phyloP scores from a whole-genome alignment of 2,797 vertebrate species.

The Sphaeramia orbicularis region DNA sequence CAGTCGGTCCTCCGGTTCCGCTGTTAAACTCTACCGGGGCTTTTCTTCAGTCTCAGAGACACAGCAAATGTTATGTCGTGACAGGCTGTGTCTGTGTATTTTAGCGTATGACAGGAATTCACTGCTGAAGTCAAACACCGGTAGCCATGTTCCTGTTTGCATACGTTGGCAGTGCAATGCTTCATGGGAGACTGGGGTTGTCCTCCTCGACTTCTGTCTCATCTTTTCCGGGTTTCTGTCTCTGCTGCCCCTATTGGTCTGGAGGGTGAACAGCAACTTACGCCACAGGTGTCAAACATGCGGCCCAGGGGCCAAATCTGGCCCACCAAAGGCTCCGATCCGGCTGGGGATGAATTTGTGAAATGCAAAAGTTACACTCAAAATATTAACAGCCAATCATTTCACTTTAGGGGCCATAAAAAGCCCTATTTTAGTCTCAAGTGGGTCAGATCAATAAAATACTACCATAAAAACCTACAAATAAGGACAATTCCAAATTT shows the following conservation, averaged over 20 bases:
- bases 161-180: slow-evolving; percentile 84
- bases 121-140: slow-evolving; percentile 68
- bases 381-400: no score
- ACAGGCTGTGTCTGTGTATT: slow-evolving; percentile 19
- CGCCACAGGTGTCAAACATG: no score
- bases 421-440: no score
- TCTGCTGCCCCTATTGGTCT: slow-evolving; percentile 9
- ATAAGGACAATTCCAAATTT: no score
- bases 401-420: no score
- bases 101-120: slow-evolving; percentile 6
- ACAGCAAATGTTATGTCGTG: slow-evolving; percentile 6
- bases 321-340: no score
- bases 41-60: slow-evolving; percentile 17
- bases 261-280: background rate
- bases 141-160: slow-evolving; percentile 83
- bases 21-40: slow-evolving; percentile 1
- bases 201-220: background rate
- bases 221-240: background rate
- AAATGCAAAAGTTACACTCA: no score
- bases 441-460: no score
- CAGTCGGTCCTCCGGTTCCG: slow-evolving; percentile 32
- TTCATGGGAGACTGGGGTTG: slow-evolving; percentile 65
- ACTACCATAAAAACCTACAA: no score
- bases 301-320: no score
- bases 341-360: no score